Evolutionary conservation across 2,888 invertebrate species (phyloP), one percentile per base, ranked within the genome.

Genomic region (Seira ritae): DNA sequence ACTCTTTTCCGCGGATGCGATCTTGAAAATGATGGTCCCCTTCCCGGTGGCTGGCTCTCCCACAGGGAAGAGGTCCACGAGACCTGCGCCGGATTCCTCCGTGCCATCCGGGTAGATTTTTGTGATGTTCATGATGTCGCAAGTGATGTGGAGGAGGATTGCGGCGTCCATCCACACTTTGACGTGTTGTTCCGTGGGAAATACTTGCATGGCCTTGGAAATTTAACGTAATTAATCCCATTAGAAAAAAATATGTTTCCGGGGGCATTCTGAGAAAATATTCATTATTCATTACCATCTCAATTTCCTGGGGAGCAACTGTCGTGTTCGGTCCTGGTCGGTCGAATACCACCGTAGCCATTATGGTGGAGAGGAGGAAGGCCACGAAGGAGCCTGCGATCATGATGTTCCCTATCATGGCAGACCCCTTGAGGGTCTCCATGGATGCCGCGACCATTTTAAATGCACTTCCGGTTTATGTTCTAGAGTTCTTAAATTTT

Each of bases 11-110:
- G 80, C 12, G 0, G 80, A 20, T n/a, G 19, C 19, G 1, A 86
- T 84, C 67, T 68, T 76, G 60, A 86, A 84, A n/a, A 76, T 50
- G 10, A 86, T 55, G 8, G 69, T 66, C 19, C 86, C 86, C 67
- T 31, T 70, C 12, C 86, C 86, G 0, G 65, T 66, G 0, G 86
- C 70, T n/a, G 3, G 73, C n/a, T 76, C 77, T 0, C 86, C 81
- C 1, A 86, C 84, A 23, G 86, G 86, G 20, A 86, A 86, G 1
- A 86, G 72, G 67, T 86, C 86, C n/a, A 84, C 84, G 6, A 86
- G 73, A 0, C 72, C 73, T 31, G 31, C 31, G 1, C 86, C 86
- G 1, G 84, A 82, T 8, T 86, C 84, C 23, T 55, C 80, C 20
- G 68, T 77, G 6, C 86, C 84, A 2, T 84, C 84, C 1, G 65